Base-by-base conservation (phyloP, 2,797 vertebrate genomes). In the Prunella strophiata region DNA sequence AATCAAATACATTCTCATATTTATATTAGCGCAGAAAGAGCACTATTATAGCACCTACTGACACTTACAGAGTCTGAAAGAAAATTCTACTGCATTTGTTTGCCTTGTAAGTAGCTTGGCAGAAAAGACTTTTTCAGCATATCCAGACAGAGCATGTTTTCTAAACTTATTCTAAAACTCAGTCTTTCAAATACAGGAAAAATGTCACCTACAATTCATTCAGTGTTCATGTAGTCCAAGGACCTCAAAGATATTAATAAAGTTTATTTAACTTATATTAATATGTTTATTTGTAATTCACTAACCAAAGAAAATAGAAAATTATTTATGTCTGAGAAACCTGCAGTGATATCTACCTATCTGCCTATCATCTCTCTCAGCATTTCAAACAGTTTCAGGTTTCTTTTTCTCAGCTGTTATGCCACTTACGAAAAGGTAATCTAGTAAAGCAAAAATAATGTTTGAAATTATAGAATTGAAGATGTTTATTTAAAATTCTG, bases 381-480 rank as follows among this genome's bases (percentile, higher is more conserved):
- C 0, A 42, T 67, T 67, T 36, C 7, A 81, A 57, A n/a, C 14
- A 50, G 16, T 7, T 40, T 45, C 25, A 5, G 3, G 15, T 55
- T 55, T 32, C 18, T 9, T 76, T 85, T 85, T 68, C 32, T 36
- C 9, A 42, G 4, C 36, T 36, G 10, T 50, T 51, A 61, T 65
- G 11, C 3, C 30, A 61, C 6, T 52, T 61, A 57, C 0, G 0
- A 52, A 82, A 40, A 72, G 8, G 6, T 3, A 81, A 20, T 29
- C 18, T 29, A 52, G 17, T 38, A 16, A 73, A 32, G 3, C 27
- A 11, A 85, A 68, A 34, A 29, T 3, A 15, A 3, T 34, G 45
- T 76, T 71, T 73, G 34, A 67, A 70, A 63, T 58, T 18, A 13
- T 45, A 23, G 3, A 38, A 40, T 67, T 87, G 75, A 34, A 50